These are phyloP conservation scores for Montifringilla adamsi DNA, from an alignment of 2,113 vertebrate species.

Conservation along the genomic window DNA sequence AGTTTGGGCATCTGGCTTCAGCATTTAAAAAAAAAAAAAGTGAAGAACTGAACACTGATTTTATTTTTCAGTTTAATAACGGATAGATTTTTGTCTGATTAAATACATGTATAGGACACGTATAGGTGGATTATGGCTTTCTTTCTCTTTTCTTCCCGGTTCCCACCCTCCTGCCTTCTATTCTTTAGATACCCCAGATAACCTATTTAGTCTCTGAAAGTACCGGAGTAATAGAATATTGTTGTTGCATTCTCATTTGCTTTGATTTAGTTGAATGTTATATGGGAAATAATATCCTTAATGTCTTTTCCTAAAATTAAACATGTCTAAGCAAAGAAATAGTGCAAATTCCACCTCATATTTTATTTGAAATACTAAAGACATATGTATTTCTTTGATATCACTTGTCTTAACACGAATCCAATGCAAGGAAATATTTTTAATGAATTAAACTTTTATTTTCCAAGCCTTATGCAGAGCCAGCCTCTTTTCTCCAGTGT, in stretches of 20 bases:
- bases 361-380: background rate
- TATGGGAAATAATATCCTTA: background rate
- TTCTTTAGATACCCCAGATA: background rate
- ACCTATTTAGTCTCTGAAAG: background rate
- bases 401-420: background rate
- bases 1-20: background rate
- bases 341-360: background rate
- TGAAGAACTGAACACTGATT: background rate
- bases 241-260: background rate
- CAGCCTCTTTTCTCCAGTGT: background rate
- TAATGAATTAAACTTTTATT: background rate
- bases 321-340: background rate
- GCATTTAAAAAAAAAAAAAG: background rate
- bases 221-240: background rate
- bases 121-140: background rate
- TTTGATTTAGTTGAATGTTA: background rate
- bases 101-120: fast-evolving
- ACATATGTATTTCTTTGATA: background rate
- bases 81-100: background rate
- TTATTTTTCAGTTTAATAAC: background rate
- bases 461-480: background rate
- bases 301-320: background rate
- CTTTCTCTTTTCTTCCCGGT: background rate
- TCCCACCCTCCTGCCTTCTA: background rate
- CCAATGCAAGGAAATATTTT: background rate